Conservation (phyloP, 2,797 vertebrate genomes). For the Pristis pectinata region DNA sequence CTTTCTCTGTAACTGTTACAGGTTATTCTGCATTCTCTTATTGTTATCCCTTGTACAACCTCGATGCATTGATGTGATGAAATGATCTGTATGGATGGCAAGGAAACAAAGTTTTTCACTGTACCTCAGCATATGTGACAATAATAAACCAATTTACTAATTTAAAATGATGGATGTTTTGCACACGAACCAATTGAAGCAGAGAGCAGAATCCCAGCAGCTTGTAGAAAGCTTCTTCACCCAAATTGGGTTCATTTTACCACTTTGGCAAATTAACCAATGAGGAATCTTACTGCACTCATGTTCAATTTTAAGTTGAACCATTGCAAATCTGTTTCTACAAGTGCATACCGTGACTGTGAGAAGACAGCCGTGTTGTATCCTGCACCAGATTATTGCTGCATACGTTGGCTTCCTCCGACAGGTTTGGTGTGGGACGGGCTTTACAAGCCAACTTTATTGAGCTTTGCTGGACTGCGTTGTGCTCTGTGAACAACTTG, state of each 20-base stretch:
- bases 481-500: conserved; percentile 64
- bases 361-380: conserved; percentile 51
- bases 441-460: conserved; percentile 40
- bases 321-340: not conserved
- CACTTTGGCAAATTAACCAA: not conserved
- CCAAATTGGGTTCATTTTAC: too few species aligned
- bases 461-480: not conserved
- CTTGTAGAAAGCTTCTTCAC: not conserved
- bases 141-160: too few species aligned
- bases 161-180: not conserved
- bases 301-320: not conserved
- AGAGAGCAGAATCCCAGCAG: not conserved
- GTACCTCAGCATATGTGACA: too few species aligned
- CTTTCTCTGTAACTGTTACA: too few species aligned
- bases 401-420: conserved; percentile 53
- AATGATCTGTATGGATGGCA: too few species aligned
- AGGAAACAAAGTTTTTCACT: too few species aligned
- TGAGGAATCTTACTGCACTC: not conserved
- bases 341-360: conserved; percentile 50
- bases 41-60: too few species aligned
- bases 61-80: too few species aligned
- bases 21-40: too few species aligned
- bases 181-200: not conserved
- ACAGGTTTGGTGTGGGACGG: conserved; percentile 48
- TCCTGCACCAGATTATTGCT: conserved; percentile 52